Base-by-base conservation (phyloP, 2,797 vertebrate genomes). In the Tauraco hartlaubi region DNA sequence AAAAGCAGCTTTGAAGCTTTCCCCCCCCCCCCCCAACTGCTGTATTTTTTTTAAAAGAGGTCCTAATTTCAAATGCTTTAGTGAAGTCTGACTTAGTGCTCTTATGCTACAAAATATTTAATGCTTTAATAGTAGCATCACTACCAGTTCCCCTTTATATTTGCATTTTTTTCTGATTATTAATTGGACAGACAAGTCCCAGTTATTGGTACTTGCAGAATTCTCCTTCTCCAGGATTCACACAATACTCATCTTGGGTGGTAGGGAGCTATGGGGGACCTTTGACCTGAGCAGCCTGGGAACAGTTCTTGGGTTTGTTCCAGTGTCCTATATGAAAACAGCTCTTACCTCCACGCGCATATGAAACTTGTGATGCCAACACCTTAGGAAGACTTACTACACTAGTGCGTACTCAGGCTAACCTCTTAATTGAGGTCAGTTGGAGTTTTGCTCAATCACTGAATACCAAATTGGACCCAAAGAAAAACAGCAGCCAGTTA, bases 1-100 rank as follows among this genome's bases (percentile, higher is more conserved):
- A 95, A 95, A 97, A 96, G 96, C 66, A 91, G 94, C 98, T 98
- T 98, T 98, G 98, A 98, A 97, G 97, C 59, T 96, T 85, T 89
- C n/a, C n/a, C n/a, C n/a, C n/a, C n/a, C n/a, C 2, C 9, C 9
- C 48, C 95, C 81, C 66, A 75, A 83, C 92, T 91, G 91, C 83
- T 95, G 83, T 63, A 89, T 83, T 85, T 98, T 97, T 98, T 97
- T 94, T 63, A 37, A 91, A 96, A 96, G 74, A 93, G 84, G 91
- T 83, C 90, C 94, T 95, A 95, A 96, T 94, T 88, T 92, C 86
- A 96, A 96, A 96, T 92, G 73, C 73, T 94, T 91, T 86, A 96
- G 88, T 85, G 91, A 95, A 97, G 97, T 96, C 96, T 97, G 89
- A 94, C 95, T 97, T 96, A 95, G 91, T 96, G 66, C 43, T 96